Conservation (phyloP, 1,140 invertebrate species). For the Habropoda laboriosa region DNA sequence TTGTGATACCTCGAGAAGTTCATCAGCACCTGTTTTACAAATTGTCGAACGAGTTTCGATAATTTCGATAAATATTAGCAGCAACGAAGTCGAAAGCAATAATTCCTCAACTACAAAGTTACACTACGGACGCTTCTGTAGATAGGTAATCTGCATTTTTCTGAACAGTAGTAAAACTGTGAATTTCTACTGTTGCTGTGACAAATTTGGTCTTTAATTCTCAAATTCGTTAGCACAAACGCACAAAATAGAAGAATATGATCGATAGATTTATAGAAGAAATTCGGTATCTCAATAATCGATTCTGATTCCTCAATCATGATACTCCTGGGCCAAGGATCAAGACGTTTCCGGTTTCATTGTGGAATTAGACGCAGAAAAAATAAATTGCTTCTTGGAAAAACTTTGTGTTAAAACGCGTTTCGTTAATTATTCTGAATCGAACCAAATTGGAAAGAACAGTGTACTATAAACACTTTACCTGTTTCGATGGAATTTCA, state of each 20-base stretch:
- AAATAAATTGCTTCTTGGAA: too few species aligned
- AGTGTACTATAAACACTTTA: too few species aligned
- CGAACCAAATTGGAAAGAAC: too few species aligned
- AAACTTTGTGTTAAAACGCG: too few species aligned
- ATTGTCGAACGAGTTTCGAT: too few species aligned
- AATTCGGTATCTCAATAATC: neutral
- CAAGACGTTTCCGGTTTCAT: neutral
- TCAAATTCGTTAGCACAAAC: neutral
- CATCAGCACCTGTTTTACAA: neutral
- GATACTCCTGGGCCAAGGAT: neutral
- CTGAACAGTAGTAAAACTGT: neutral
- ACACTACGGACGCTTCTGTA: neutral
- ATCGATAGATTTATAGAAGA: too few species aligned
- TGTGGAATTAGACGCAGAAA: neutral
- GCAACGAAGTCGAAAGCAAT: constrained; percentile 31
- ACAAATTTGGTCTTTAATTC: neutral
- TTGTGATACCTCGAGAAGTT: neutral
- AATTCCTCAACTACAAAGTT: neutral
- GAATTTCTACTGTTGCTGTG: neutral
- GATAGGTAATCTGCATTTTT: neutral
- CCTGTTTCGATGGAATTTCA: too few species aligned
- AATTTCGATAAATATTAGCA: too few species aligned
- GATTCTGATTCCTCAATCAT: neutral
- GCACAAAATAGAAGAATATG: neutral
- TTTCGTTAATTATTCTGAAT: too few species aligned